Evolutionary conservation across 2,797 vertebrate genomes (phyloP).

Genomic region (Micrastur ruficollis): DNA sequence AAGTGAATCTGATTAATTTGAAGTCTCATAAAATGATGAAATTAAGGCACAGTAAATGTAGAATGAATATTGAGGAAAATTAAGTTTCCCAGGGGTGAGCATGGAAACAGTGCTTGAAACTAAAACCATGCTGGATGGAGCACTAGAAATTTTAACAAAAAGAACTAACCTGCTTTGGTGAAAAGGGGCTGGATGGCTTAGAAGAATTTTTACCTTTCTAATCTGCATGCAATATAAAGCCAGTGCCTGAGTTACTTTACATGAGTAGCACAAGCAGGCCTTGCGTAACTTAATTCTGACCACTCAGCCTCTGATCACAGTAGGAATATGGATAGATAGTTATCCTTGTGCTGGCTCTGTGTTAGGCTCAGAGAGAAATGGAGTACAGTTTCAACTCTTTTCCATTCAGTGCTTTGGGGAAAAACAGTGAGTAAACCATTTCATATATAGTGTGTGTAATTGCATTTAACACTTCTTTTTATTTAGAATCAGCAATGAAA

Average conservation of each 20-base stretch:
- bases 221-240: neutral
- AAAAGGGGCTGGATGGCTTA: neutral
- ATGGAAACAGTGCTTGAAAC: neutral
- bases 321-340: neutral
- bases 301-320: neutral
- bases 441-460: neutral
- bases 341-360: neutral
- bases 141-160: neutral
- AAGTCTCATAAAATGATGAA: neutral
- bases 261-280: neutral
- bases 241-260: neutral
- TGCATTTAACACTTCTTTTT: neutral
- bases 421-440: neutral
- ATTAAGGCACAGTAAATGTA: conserved; percentile 1
- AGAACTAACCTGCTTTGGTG: neutral
- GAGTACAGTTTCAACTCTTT: neutral
- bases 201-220: neutral
- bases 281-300: neutral
- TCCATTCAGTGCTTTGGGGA: neutral
- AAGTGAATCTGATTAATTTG: conserved; percentile 34
- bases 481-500: neutral
- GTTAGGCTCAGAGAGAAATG: neutral
- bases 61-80: neutral
- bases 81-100: neutral
- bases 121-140: neutral